A percentile compares a stretch with the other conserved stretches of the same genome.
phyloP scores from a whole-genome alignment of 37 sponge, comb jelly and placozoan genomes.

The Geodia barretti region DNA sequence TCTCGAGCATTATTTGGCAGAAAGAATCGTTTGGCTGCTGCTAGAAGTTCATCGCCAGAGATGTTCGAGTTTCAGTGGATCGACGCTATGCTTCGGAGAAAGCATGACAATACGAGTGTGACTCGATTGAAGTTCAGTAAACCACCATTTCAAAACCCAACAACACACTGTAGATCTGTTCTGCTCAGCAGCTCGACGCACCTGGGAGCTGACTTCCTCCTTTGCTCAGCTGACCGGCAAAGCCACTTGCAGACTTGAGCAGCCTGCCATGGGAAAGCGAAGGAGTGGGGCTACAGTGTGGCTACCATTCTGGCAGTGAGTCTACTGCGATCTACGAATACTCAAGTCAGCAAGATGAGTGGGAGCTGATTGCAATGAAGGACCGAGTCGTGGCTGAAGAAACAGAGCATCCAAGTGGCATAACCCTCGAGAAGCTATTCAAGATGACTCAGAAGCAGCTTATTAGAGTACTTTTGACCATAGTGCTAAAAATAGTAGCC shows the following conservation, averaged over 20 bases:
- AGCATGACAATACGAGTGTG: neutral
- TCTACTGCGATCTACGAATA: slow-evolving; percentile 7
- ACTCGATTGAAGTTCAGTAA: neutral
- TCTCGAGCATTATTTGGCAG: no score
- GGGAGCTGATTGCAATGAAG: slow-evolving; percentile 58
- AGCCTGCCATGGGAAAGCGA: slow-evolving; percentile 4
- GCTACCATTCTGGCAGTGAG: slow-evolving; percentile 34
- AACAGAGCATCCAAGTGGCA: slow-evolving; percentile 16
- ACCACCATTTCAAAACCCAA: slow-evolving; percentile 9
- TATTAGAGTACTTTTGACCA: no score
- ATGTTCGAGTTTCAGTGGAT: no score
- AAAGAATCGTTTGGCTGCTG: no score
- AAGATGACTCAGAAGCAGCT: neutral
- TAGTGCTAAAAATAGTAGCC: no score
- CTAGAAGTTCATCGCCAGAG: no score
- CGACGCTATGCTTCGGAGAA: no score
- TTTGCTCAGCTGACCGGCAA: slow-evolving; percentile 18
- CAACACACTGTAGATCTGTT: slow-evolving; percentile 36
- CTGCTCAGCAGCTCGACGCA: slow-evolving; percentile 45
- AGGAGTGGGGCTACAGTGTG: slow-evolving; percentile 32
- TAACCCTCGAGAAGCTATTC: slow-evolving; percentile 4
- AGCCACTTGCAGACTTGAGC: slow-evolving; percentile 10
- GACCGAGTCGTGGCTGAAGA: slow-evolving; percentile 47
- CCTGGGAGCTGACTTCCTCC: no score
- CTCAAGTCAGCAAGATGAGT: slow-evolving; percentile 32